phyloP scores from a whole-genome alignment of 2,113 vertebrate species.

The Stercorarius parasiticus region DNA sequence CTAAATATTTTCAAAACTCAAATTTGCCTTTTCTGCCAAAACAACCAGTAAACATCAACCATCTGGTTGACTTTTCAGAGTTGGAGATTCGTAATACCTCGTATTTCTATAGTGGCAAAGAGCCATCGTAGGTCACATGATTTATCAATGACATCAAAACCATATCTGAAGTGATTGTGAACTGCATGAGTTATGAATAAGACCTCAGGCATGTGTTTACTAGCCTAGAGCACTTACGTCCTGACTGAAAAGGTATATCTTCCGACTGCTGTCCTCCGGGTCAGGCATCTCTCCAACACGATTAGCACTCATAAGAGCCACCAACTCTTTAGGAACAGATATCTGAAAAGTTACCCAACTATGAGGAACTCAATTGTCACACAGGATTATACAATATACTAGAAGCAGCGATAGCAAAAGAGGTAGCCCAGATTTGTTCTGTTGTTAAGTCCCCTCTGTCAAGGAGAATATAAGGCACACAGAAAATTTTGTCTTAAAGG shows the following conservation, averaged over 20 bases:
- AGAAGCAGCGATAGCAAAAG: neutral
- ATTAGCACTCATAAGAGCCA: conserved; percentile 93
- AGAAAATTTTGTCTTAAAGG: neutral
- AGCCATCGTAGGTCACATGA: accelerated
- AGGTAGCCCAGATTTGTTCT: neutral
- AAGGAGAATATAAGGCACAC: neutral
- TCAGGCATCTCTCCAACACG: conserved; percentile 85
- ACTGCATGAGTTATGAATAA: neutral
- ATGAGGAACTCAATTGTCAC: neutral
- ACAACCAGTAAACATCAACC: neutral
- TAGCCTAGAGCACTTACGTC: conserved; percentile 68
- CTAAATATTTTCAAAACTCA: neutral
- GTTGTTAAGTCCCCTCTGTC: neutral
- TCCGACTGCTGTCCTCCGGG: conserved; percentile 77
- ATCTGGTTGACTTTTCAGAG: neutral
- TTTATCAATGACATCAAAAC: neutral
- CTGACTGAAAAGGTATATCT: conserved; percentile 88
- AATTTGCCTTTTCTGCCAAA: neutral
- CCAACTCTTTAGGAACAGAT: conserved; percentile 90
- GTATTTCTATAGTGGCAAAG: neutral
- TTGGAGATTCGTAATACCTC: neutral
- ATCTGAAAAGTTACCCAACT: conserved; percentile 71
- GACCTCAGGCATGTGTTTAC: neutral
- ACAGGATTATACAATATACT: too few species aligned
- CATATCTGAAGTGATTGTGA: accelerated